Evolutionary conservation across 2,113 vertebrate genomes (phyloP), one percentile per base, ranked within the genome.

Genomic region (Proterorhinus semilunaris): DNA sequence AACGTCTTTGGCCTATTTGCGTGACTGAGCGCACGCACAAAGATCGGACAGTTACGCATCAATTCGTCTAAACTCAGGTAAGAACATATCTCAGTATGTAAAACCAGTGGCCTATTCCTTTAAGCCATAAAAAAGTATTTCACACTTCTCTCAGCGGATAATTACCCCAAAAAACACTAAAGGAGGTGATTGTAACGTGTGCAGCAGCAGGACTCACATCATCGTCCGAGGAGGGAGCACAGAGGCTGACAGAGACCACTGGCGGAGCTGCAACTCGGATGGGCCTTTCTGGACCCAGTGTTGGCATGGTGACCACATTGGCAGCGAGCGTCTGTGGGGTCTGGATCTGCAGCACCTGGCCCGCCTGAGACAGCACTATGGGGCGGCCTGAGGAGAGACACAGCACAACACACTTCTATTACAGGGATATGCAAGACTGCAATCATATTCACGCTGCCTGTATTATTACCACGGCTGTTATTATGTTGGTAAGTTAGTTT

Each of bases 291-390:
- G 90, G 88, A 1, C 76, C 7, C 3, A 92, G 90, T 2, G 66
- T 88, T 68, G 93, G 91, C 36, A 96, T 84, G 5, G 92, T 62
- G 0, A 94, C 62, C 73, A 93, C 68, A 17, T 87, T 93, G 48
- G 90, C 83, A 0, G 91, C 11, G 17, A 96, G 62, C 0, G 93
- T 69, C 57, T 90, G 91, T 11, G 94, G 84, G 3, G 92, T 78
- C 78, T 94, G 95, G 57, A 98, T 92, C 68, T 96, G 96, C 1
- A 96, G 90, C 75, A 98, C 76, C 80, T 86, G 88, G 47, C 93
- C 10, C 0, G 95, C 87, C 85, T 93, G 95, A 36, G 94, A 89
- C 47, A 98, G 90, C 88, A 96, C 72, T 70, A 96, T 73, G 0
- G 94, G 87, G 3, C 79, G 91, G 80, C 93, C 97, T 99, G 82